A percentile compares a stretch with the other conserved stretches of the same genome.
These are phyloP conservation scores for Cryptus armator DNA, from an alignment of 2,888 invertebrate species.

Conservation along the genomic window DNA sequence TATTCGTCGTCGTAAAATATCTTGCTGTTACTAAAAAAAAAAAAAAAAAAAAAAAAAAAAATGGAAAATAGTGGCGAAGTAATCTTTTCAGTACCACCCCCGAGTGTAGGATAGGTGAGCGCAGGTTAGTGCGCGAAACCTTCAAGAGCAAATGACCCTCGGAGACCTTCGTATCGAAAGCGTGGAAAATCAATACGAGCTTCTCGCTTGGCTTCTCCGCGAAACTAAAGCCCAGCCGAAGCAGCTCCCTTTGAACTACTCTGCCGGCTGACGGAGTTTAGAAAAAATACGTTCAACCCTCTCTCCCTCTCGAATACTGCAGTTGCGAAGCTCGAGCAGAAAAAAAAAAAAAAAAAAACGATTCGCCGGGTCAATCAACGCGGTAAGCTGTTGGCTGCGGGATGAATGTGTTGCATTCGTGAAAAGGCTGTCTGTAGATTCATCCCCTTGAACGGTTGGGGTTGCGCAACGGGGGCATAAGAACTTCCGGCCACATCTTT, in stretches of 20 bases:
- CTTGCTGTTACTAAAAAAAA: not conserved
- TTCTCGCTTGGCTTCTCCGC: constrained; percentile 65
- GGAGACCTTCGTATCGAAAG: constrained; percentile 68
- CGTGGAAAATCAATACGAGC: constrained; percentile 68
- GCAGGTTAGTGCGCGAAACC: constrained; percentile 46
- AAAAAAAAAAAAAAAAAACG: constrained; percentile 36
- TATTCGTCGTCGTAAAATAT: too few species aligned
- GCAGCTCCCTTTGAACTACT: constrained; percentile 40
- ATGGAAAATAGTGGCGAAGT: not conserved
- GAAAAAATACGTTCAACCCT: constrained; percentile 26
- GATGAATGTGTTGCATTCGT: constrained; percentile 26
- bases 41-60: not conserved
- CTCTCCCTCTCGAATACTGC: not conserved
- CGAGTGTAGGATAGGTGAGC: constrained; percentile 1
- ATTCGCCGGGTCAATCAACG: constrained; percentile 30
- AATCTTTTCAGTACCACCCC: constrained; percentile 2
- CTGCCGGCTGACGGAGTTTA: not conserved
- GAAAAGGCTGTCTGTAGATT: constrained; percentile 38
- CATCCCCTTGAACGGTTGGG: constrained; percentile 67
- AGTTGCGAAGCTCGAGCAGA: not conserved
- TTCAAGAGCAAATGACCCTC: constrained; percentile 68
- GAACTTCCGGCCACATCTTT: constrained; percentile 41
- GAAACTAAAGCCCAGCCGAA: constrained; percentile 56
- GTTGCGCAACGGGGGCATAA: constrained; percentile 2
- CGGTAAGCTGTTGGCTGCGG: constrained; percentile 8